A percentile compares a stretch with the other conserved stretches of the same genome.
These are phyloP conservation scores for Dysmachus trigonus DNA, from an alignment of 2,888 invertebrate species.

Conservation along the genomic window DNA sequence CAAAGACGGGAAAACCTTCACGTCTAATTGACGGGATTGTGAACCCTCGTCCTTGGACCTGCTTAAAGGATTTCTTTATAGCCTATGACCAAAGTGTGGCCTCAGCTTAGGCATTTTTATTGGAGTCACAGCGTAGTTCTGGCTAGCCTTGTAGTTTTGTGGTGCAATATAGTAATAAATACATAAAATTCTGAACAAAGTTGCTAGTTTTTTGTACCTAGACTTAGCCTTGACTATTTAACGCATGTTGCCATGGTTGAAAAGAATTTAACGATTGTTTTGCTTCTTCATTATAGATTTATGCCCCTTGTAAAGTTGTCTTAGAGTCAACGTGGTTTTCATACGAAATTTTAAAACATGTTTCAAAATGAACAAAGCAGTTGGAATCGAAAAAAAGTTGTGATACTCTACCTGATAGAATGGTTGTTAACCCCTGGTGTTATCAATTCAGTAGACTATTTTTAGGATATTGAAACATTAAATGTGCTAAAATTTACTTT, in stretches of 20 bases:
- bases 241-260: background rate
- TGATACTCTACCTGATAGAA: background rate
- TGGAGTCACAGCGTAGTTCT: background rate
- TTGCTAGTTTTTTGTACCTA: background rate
- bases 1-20: conserved; percentile 36
- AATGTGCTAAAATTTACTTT: no score
- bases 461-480: no score
- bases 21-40: background rate
- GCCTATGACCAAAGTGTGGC: conserved; percentile 8
- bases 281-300: conserved; percentile 25
- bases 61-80: background rate
- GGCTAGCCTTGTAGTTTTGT: background rate
- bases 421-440: background rate
- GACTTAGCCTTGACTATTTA: background rate
- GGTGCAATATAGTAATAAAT: conserved; percentile 6
- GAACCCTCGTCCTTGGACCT: background rate
- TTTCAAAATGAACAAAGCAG: background rate
- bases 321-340: background rate
- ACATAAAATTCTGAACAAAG: background rate
- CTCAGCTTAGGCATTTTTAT: background rate
- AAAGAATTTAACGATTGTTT: background rate
- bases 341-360: background rate
- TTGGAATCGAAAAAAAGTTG: no score
- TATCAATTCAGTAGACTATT: background rate
- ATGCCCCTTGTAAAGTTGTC: background rate